These are phyloP conservation scores for Archips crataeganus DNA, from an alignment of 2,888 invertebrate genomes.

Conservation along the genomic window DNA sequence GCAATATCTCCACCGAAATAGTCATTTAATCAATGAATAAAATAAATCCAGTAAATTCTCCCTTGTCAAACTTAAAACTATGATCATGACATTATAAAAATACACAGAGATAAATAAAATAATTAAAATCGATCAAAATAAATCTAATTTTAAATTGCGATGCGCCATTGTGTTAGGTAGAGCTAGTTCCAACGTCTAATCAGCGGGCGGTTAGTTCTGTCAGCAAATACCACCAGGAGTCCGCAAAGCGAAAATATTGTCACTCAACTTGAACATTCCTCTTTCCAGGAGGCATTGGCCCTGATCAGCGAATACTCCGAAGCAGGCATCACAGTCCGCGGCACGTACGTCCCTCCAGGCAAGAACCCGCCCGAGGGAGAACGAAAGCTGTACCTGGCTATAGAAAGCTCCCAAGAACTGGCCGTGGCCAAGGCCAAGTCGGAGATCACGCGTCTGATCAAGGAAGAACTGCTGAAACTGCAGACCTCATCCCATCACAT, in stretches of 20 bases:
- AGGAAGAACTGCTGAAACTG: slow-evolving; percentile 97
- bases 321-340: slow-evolving; percentile 99
- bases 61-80: too few relatives aligned
- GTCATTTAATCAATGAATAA: too few relatives aligned
- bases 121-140: too few relatives aligned
- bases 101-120: too few relatives aligned
- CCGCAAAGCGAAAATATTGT: not conserved
- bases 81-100: too few relatives aligned
- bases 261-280: not conserved
- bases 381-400: slow-evolving; percentile 98
- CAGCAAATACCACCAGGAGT: too few relatives aligned
- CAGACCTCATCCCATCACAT: slow-evolving; percentile 94
- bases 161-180: too few relatives aligned
- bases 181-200: too few relatives aligned
- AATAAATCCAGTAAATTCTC: too few relatives aligned
- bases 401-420: slow-evolving; percentile 98
- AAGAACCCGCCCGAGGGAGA: slow-evolving; percentile 97
- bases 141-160: too few relatives aligned
- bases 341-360: slow-evolving; percentile 97
- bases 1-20: too few relatives aligned
- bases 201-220: too few relatives aligned
- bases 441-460: slow-evolving; percentile 98
- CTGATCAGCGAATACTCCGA: slow-evolving; percentile 99
- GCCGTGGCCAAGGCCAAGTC: slow-evolving; percentile 98
- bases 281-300: slow-evolving; percentile 94